phyloP scores from a whole-genome alignment of 92 coral and sea anemone genomes.

The Epizoanthus ramosus region DNA sequence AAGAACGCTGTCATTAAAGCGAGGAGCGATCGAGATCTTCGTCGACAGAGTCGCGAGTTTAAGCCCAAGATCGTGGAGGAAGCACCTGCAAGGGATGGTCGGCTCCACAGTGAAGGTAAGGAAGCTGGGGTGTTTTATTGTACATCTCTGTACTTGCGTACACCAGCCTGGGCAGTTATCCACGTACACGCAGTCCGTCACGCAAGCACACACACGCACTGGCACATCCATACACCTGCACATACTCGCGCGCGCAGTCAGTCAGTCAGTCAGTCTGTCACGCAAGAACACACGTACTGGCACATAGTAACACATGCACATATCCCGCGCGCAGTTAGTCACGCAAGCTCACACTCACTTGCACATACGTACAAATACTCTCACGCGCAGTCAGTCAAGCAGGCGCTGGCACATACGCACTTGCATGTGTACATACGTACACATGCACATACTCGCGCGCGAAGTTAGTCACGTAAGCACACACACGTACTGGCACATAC shows the following conservation, averaged over 20 bases:
- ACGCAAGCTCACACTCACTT: background rate
- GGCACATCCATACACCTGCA: background rate
- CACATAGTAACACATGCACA: background rate
- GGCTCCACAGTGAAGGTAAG: slow-evolving; percentile 18
- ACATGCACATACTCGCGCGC: no score
- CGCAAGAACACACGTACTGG: background rate
- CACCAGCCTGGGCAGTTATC: background rate
- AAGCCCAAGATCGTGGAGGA: slow-evolving; percentile 45
- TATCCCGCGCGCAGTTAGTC: no score
- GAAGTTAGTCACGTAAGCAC: no score
- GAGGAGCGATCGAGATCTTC: slow-evolving; percentile 64
- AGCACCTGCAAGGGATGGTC: slow-evolving; percentile 21
- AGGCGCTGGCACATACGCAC: no score
- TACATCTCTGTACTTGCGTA: background rate
- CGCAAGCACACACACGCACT: background rate
- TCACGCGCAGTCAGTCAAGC: no score
- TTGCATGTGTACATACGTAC: no score
- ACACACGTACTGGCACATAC: no score
- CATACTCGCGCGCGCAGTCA: no score
- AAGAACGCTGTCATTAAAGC: slow-evolving; percentile 74
- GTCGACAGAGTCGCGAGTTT: slow-evolving; percentile 40
- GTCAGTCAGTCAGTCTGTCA: no score
- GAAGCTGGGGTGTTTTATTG: background rate
- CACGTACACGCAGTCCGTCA: background rate
- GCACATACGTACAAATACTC: background rate